Base-by-base conservation (phyloP, 2,888 invertebrate species). In the Trissolcus japonicus region DNA sequence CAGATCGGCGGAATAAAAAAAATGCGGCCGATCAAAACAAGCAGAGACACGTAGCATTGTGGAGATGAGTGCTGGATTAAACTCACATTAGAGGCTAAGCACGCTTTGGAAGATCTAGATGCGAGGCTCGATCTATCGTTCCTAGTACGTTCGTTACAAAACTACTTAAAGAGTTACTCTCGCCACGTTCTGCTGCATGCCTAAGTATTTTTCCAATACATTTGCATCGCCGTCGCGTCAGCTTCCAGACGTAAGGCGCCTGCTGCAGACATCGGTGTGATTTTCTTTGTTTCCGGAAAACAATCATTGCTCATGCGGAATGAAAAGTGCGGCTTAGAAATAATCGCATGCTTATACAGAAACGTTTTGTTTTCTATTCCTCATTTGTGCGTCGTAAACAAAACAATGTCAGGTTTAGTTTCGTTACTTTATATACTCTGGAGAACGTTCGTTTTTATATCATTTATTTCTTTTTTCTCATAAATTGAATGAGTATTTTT, bases 81-180 rank as follows among this genome's bases (percentile, higher is more conserved):
- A 80, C 79, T 80, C 76, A 61, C 79, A 76, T 79, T 74, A 78
- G 72, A 85, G 81, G 80, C 83, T 72, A 82, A 81, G 82, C 83
- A 84, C 83, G 83, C 81, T 81, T 82, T 60, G 75, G 61, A 76
- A 81, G 84, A 86, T 85, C 86, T 86, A 84, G 86, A 86, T 86
- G 86, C 83, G 79, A 82, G 74, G 80, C 82, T 80, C 83, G 82
- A 80, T 80, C 82, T 79, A 83, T 81, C 79, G 81, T 81, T 79
- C 76, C 62, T 62, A 75, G 79, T 79, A 79, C 82, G 82, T 84
- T 85, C 85, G 83, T 83, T 83, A 79, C 79, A 81, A 80, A 84
- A 84, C 83, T 84, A 79, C 84, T 82, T 83, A 84, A 86, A 84
- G 81, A 84, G 83, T 79, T 78, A 71, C 79, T 80, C 73, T 69